Conservation (phyloP, 2,888 invertebrate species). For the Harpalus rufipes region DNA sequence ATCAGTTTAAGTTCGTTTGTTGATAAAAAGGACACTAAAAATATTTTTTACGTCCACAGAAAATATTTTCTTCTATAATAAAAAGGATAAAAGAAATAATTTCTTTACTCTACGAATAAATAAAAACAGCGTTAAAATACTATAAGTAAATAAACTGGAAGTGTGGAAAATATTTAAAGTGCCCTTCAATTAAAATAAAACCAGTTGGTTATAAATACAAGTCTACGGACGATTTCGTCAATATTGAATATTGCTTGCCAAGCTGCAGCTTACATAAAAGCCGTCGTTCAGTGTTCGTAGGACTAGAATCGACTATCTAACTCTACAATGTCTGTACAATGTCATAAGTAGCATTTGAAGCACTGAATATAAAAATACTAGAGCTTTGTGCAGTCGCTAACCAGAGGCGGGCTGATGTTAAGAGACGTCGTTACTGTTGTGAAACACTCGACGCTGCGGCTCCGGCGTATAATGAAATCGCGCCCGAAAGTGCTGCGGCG, state of each 20-base stretch:
- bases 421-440: constrained; percentile 75
- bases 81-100: not conserved
- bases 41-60: not conserved
- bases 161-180: not conserved
- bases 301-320: constrained; percentile 52
- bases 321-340: constrained; percentile 46
- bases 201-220: not conserved
- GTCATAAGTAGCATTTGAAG: constrained; percentile 35
- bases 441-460: constrained; percentile 80
- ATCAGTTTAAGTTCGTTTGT: constrained; percentile 16
- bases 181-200: not conserved
- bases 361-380: constrained; percentile 43
- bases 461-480: constrained; percentile 82
- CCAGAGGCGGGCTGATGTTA: constrained; percentile 70
- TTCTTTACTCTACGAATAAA: no score
- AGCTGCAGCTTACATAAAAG: constrained; percentile 42
- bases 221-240: constrained; percentile 19
- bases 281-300: constrained; percentile 35
- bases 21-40: not conserved
- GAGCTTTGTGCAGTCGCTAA: constrained; percentile 56
- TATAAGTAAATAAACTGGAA: not conserved
- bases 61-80: not conserved
- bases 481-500: constrained; percentile 83
- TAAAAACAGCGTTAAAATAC: no score
- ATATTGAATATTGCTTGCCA: constrained; percentile 31